Evolutionary conservation across 2,888 invertebrate genomes (phyloP).

Genomic region (Chrysolina haemoptera): DNA sequence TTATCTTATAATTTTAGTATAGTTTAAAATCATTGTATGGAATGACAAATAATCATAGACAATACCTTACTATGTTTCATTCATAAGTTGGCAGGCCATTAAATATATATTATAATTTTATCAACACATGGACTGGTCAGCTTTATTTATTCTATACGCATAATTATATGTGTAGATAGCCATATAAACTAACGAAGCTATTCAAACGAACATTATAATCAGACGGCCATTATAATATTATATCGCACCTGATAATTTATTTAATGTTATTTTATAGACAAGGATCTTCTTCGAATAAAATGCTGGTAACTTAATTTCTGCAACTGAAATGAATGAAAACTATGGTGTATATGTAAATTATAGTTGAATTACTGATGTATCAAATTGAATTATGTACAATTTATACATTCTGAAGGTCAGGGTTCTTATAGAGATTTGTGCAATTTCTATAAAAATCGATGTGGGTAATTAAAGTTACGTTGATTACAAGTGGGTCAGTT

Average conservation of each 20-base stretch:
- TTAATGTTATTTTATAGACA: background rate
- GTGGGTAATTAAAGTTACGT: no score
- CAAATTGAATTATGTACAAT: no score
- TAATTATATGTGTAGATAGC: constrained; percentile 1
- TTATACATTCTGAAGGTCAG: no score
- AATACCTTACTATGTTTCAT: background rate
- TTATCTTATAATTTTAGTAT: background rate
- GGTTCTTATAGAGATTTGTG: no score
- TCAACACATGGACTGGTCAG: constrained; percentile 4
- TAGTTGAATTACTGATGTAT: no score
- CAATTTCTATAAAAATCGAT: no score
- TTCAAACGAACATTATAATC: constrained; percentile 2
- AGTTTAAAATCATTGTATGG: background rate
- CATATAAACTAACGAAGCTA: background rate
- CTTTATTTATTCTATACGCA: constrained; percentile 9
- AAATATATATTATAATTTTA: constrained; percentile 6
- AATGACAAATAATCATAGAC: background rate
- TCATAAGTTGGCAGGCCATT: background rate
- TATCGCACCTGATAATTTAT: constrained; percentile 1
- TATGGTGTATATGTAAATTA: no score
- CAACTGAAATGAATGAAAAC: no score
- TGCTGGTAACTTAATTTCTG: no score
- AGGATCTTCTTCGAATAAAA: no score
- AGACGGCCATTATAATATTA: background rate
- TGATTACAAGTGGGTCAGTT: no score